These are phyloP conservation scores for Philaethria dido DNA, from an alignment of 2,888 invertebrate genomes.

Conservation along the genomic window DNA sequence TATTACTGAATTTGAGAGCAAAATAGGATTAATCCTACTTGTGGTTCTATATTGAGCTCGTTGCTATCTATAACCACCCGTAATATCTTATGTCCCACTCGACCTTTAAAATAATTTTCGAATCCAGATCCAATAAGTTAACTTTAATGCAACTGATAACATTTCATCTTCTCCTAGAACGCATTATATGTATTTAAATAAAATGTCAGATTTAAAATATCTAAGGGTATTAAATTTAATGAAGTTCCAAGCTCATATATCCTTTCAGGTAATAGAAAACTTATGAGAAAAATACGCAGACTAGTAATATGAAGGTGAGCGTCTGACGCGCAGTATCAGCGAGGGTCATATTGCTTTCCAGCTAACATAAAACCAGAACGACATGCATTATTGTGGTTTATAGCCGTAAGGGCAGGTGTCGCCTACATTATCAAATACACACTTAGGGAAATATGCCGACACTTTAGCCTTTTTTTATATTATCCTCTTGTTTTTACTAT, in stretches of 20 bases:
- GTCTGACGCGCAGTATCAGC: conserved; percentile 34
- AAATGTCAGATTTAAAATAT: conserved; percentile 1
- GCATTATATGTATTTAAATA: not conserved
- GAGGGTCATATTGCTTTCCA: conserved; percentile 40
- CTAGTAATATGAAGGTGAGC: conserved; percentile 35
- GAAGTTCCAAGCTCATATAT: conserved; percentile 24
- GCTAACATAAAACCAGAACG: conserved; percentile 40
- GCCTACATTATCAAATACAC: conserved; percentile 67
- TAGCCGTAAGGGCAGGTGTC: conserved; percentile 57
- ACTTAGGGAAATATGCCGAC: conserved; percentile 46
- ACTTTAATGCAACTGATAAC: too few relatives aligned
- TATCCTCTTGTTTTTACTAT: not conserved
- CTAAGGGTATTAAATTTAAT: conserved; percentile 19
- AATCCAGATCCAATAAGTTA: too few relatives aligned
- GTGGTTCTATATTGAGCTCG: not conserved
- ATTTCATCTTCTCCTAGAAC: not conserved
- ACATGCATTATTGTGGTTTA: conserved; percentile 44
- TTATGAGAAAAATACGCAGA: conserved; percentile 37
- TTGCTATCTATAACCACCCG: not conserved
- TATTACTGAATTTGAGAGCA: conserved; percentile 12
- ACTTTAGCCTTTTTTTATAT: conserved; percentile 53
- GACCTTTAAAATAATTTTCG: too few relatives aligned
- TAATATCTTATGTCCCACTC: too few relatives aligned
- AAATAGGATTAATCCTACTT: not conserved
- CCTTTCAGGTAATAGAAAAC: conserved; percentile 34